phyloP scores from a whole-genome alignment of 2,888 invertebrate species.

The Pyrgus malvae region DNA sequence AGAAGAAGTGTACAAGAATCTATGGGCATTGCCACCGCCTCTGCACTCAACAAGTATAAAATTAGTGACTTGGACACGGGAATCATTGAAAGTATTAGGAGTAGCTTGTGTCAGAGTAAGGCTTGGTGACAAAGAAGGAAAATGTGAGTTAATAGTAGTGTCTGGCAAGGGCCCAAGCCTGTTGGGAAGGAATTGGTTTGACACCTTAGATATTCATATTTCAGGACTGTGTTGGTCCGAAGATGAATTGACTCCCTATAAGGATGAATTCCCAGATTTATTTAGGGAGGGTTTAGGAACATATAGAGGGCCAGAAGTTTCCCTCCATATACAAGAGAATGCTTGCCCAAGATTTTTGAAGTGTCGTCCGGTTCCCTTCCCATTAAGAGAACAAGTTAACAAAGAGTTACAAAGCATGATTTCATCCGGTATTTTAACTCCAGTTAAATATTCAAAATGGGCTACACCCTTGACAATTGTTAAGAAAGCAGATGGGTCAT shows the following conservation, averaged over 20 bases:
- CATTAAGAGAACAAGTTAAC: conserved; percentile 5
- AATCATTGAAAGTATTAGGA: conserved; percentile 3
- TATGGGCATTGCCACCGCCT: neutral
- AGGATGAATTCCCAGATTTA: neutral
- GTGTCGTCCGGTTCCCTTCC: conserved; percentile 6
- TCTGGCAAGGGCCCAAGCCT: conserved; percentile 1
- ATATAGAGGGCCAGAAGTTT: conserved; percentile 12
- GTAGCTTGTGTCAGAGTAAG: neutral
- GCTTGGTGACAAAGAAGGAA: conserved; percentile 2
- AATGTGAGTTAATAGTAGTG: conserved; percentile 4
- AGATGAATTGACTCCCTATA: neutral
- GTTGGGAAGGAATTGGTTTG: conserved; percentile 12
- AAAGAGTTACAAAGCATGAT: conserved; percentile 7
- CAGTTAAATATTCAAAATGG: conserved; percentile 31
- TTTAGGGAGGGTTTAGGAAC: neutral
- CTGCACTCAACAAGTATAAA: neutral
- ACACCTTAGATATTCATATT: neutral
- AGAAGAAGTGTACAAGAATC: neutral
- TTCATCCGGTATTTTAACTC: conserved; percentile 18
- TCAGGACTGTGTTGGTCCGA: conserved; percentile 7
- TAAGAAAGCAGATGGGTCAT: conserved; percentile 26
- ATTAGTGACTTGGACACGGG: conserved; percentile 11
- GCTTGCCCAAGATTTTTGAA: conserved; percentile 1
- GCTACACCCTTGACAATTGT: conserved; percentile 29
- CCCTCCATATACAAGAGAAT: neutral